Evolutionary conservation across 2,113 vertebrate species (phyloP).

Genomic region (Seriola quinqueradiata): DNA sequence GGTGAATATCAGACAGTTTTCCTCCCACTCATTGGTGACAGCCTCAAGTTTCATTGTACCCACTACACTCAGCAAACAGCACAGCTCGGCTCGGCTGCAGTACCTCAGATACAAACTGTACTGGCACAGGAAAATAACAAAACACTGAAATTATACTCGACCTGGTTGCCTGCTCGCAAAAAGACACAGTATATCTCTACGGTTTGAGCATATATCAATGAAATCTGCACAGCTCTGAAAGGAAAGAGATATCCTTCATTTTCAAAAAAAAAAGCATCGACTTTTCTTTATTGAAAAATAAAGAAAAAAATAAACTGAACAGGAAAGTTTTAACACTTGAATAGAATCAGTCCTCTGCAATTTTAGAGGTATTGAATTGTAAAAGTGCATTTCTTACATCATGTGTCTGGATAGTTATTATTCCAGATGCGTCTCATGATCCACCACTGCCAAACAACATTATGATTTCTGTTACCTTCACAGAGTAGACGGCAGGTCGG

Average conservation of each 20-base stretch:
- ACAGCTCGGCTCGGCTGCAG: neutral
- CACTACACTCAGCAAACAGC: neutral
- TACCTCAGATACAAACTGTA: neutral
- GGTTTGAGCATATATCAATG: neutral
- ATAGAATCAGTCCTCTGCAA: too few species aligned
- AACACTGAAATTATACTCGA: neutral
- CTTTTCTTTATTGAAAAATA: too few species aligned
- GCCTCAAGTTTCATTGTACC: conserved; percentile 6
- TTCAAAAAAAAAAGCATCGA: neutral
- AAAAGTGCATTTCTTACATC: neutral
- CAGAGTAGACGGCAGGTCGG: neutral
- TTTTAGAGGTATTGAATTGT: neutral
- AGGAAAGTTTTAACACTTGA: too few species aligned
- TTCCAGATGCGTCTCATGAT: neutral
- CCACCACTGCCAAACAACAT: neutral
- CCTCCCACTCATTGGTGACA: neutral
- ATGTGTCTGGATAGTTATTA: neutral
- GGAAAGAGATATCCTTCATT: neutral
- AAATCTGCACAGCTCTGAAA: neutral
- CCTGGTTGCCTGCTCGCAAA: neutral
- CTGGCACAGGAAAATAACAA: neutral
- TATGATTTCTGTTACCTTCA: neutral
- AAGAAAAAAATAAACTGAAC: too few species aligned
- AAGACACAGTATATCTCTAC: neutral
- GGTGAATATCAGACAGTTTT: conserved; percentile 16